Base-by-base conservation (phyloP, 2,888 invertebrate genomes). In the Drosophila testacea region DNA sequence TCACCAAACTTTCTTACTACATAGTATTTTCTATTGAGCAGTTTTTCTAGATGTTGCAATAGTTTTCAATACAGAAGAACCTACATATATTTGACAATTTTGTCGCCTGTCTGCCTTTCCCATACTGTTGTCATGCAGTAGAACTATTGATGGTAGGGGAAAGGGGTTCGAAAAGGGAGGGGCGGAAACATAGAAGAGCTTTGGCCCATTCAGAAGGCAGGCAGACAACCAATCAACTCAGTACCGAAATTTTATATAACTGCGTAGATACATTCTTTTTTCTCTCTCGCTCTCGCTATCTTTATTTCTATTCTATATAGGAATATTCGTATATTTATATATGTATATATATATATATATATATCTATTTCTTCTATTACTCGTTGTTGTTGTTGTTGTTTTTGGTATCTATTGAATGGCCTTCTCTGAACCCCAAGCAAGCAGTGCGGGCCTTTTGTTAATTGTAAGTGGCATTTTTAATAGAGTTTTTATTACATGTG, bases 401-500 rank as follows among this genome's bases (percentile, higher is more conserved):
- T 54, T 59, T 44, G 42, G 63, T 73, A 65, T 73, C 59, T 69
- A 48, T 69, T 59, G 72, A 44, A 11, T 77, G 77, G 73, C 75
- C 73, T 63, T 77, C 52, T 52, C 62, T 77, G 75, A 75, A 77
- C 67, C 63, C 56, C 55, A 47, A 54, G 44, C 42, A 42, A 59
- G 61, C 70, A 57, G 65, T 77, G 73, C 73, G 69, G 73, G 78
- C 65, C 71, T 70, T 84, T 83, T 83, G 81, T 86, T 81, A 83
- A 83, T 87, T 83, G 76, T 86, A 86, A 86, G 76, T 81, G 84
- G 84, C 72, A 73, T 68, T 83, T 85, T 80, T 83, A 83, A 85
- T 82, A 77, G 72, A 70, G 66, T 54, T 79, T 80, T 72, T 70
- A 83, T 63, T 72, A 73, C 64, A 75, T 77, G 64, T 70, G 70